phyloP scores from a whole-genome alignment of 1,140 invertebrate genomes.

The Drosophila biarmipes region DNA sequence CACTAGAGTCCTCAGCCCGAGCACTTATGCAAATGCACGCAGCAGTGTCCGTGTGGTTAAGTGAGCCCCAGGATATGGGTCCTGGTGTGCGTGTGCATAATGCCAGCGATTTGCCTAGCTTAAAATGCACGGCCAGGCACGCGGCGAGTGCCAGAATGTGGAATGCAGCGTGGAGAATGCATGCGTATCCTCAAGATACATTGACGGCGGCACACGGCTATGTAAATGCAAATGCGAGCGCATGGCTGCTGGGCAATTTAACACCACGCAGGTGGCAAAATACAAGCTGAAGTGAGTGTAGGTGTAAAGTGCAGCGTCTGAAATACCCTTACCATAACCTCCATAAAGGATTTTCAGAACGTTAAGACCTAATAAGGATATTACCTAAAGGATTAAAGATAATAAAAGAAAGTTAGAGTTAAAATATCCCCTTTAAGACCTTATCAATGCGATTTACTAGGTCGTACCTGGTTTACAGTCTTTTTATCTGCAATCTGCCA shows the following conservation, averaged over 20 bases:
- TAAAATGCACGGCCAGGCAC: slow-evolving; percentile 38
- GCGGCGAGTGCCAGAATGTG: slow-evolving; percentile 15
- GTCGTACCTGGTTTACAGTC: too few species aligned
- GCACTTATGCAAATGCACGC: slow-evolving; percentile 39
- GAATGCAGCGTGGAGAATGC: too few species aligned
- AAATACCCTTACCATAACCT: neutral
- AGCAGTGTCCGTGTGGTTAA: slow-evolving; percentile 15
- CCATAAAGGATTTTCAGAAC: neutral
- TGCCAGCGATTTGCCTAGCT: slow-evolving; percentile 40
- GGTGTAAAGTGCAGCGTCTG: neutral
- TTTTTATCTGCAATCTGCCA: neutral
- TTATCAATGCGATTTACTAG: too few species aligned
- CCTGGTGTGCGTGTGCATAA: slow-evolving; percentile 42
- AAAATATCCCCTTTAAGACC: too few species aligned
- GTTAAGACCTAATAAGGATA: neutral
- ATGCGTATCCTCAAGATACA: slow-evolving; percentile 61
- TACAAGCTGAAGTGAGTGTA: neutral
- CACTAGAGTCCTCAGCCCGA: slow-evolving; percentile 15
- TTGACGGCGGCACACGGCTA: slow-evolving; percentile 51
- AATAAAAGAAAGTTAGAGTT: too few species aligned
- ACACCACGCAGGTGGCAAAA: slow-evolving; percentile 40
- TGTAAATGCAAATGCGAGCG: slow-evolving; percentile 63
- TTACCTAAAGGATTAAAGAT: too few species aligned
- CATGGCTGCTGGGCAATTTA: slow-evolving; percentile 73
- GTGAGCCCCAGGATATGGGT: slow-evolving; percentile 9